A percentile compares a stretch with the other conserved stretches of the same genome.
Evolutionary conservation across 2,888 invertebrate species (phyloP).

Genomic region (Chymomyza caudatula): DNA sequence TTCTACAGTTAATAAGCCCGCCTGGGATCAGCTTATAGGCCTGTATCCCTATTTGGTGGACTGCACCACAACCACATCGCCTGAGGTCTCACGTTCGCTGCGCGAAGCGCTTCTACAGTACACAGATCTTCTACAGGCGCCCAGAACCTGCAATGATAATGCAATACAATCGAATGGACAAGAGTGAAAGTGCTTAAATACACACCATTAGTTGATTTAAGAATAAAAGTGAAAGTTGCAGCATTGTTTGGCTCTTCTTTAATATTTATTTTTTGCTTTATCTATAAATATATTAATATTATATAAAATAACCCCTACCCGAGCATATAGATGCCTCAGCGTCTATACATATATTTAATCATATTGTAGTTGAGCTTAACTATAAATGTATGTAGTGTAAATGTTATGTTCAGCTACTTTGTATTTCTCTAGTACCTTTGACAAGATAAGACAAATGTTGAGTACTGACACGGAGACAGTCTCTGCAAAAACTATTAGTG

Average conservation of each 20-base stretch:
- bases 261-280: constrained; percentile 37
- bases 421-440: constrained; percentile 62
- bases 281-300: constrained; percentile 53
- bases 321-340: background rate
- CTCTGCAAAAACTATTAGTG: constrained; percentile 46
- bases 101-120: constrained; percentile 93
- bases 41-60: constrained; percentile 94
- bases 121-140: constrained; percentile 87
- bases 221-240: background rate
- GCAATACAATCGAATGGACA: constrained; percentile 71
- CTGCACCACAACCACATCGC: constrained; percentile 88
- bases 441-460: constrained; percentile 15
- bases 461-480: background rate
- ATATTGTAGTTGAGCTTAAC: constrained; percentile 34
- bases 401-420: constrained; percentile 16
- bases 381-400: constrained; percentile 2
- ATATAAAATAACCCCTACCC: constrained; percentile 26
- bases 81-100: constrained; percentile 88
- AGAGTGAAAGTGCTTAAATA: constrained; percentile 54
- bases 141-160: constrained; percentile 73
- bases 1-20: constrained; percentile 86
- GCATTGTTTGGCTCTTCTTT: background rate
- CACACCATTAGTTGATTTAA: background rate
- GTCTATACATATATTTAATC: constrained; percentile 38
- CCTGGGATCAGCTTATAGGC: constrained; percentile 95